phyloP scores from a whole-genome alignment of 1,140 invertebrate genomes.

The Ephestia elutella region DNA sequence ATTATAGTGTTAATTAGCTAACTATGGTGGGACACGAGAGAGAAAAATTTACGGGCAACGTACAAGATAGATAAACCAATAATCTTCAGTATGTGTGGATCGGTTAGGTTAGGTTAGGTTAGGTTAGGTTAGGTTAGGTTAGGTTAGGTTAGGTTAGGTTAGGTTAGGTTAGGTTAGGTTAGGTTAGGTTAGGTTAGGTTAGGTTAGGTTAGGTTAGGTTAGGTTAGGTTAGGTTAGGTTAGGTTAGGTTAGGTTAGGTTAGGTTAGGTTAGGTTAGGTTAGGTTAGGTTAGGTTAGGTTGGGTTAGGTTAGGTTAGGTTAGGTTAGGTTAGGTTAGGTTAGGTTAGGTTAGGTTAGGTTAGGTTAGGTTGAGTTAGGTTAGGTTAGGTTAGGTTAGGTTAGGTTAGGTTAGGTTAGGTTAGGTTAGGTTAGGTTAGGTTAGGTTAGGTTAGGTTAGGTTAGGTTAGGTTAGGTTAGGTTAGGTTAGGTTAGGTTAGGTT shows the following conservation, averaged over 20 bases:
- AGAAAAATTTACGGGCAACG: too few species aligned
- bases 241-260: slow-evolving; percentile 30
- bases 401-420: slow-evolving; percentile 31
- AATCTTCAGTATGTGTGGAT: too few species aligned
- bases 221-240: slow-evolving; percentile 21
- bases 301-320: slow-evolving; percentile 29
- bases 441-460: slow-evolving; percentile 28
- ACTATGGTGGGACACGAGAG: too few species aligned
- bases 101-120: slow-evolving; percentile 5
- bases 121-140: slow-evolving; percentile 6
- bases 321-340: slow-evolving; percentile 31
- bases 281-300: slow-evolving; percentile 32
- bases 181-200: slow-evolving; percentile 8
- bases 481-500: slow-evolving; percentile 16
- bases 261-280: slow-evolving; percentile 30
- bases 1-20: too few species aligned
- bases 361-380: slow-evolving; percentile 29
- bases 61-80: too few species aligned
- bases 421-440: slow-evolving; percentile 32
- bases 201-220: slow-evolving; percentile 18
- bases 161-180: slow-evolving; percentile 6
- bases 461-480: slow-evolving; percentile 22
- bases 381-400: slow-evolving; percentile 31
- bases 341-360: slow-evolving; percentile 28
- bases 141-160: slow-evolving; percentile 6